Evolutionary conservation across 2,888 invertebrate species (phyloP), one percentile per base, ranked within the genome.

Genomic region (Ennomos fuscantarius): DNA sequence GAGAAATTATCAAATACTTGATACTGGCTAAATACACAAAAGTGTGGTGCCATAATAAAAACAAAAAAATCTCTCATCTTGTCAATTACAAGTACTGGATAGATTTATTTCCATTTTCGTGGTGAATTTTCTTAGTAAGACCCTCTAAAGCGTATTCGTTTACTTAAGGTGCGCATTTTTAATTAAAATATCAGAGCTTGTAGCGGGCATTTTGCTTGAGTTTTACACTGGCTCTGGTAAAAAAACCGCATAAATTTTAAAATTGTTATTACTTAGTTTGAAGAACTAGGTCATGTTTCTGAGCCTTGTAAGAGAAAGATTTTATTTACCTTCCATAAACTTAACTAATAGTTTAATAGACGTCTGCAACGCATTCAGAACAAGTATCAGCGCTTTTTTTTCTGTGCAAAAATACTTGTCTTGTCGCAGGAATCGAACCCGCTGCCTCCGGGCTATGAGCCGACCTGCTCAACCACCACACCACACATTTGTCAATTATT

Each of bases 91-190:
- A 3, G 6, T 6, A 24, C 24, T 6, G 24, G 24, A 24, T 24
- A 6, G 0, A 24, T 24, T 24, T 24, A 6, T 1, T 31, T 52
- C 9, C 1, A 33, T 24, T 47, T 24, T 5, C 24, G 24, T 15
- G 6, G 24, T 44, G 45, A 45, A 39, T 53, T 49, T 35, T 11
- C 35, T 0, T 56, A 33, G 60, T 61, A 49, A 35, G 34, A 34
- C n/a, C 40, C 35, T 24, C 9, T 48, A 48, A 42, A 54, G 50
- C 46, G 42, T 43, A 60, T 61, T 61, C 56, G 60, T 50, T 61
- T 61, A 56, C 55, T 52, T 37, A 61, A 61, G 56, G 60, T 61
- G 60, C 44, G 53, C 60, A 54, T 53, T 61, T 61, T 61, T 56
- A 61, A 61, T 61, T 61, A 61, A 61, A 61, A 56, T 39, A 61